Conservation (phyloP, 2,113 vertebrate species). For the Labeo catla region DNA sequence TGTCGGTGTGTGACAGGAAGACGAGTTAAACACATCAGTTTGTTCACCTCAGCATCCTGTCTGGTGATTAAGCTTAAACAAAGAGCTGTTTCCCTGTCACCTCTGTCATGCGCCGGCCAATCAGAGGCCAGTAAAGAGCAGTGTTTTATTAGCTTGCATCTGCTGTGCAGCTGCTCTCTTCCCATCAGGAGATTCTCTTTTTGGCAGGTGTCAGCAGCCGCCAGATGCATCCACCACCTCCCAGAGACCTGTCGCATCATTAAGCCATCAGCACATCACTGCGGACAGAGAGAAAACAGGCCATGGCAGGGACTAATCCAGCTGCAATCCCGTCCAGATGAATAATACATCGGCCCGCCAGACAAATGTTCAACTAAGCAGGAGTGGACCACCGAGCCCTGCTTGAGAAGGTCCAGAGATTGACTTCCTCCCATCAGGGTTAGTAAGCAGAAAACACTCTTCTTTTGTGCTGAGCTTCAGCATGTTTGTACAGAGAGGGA, state of each 20-base stretch:
- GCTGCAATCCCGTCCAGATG: slow-evolving; percentile 62
- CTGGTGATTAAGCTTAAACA: slow-evolving; percentile 51
- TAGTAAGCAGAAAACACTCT: slow-evolving; percentile 33
- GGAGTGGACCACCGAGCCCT: slow-evolving; percentile 44
- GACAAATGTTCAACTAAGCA: slow-evolving; percentile 63
- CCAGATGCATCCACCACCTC: slow-evolving; percentile 49
- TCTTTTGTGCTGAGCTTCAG: slow-evolving; percentile 47
- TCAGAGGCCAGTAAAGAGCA: slow-evolving; percentile 41
- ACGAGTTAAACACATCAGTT: slow-evolving; percentile 16
- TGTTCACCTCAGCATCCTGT: background rate
- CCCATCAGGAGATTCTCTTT: slow-evolving; percentile 55
- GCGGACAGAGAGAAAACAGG: slow-evolving; percentile 57
- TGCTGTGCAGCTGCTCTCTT: slow-evolving; percentile 54
- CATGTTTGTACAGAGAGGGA: slow-evolving; percentile 36
- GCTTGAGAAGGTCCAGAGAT: slow-evolving; percentile 39
- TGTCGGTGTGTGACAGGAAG: background rate
- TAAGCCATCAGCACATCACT: slow-evolving; percentile 53
- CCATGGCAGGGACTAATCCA: slow-evolving; percentile 59
- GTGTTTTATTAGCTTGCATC: slow-evolving; percentile 46
- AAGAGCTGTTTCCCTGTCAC: slow-evolving; percentile 34
- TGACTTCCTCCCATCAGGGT: slow-evolving; percentile 41
- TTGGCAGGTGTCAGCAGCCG: slow-evolving; percentile 51
- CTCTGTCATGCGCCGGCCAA: slow-evolving; percentile 24
- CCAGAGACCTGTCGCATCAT: slow-evolving; percentile 55
- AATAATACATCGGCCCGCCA: slow-evolving; percentile 63